These are phyloP conservation scores for Lutraria lutraria DNA, from an alignment of 2,888 invertebrate genomes.

Conservation along the genomic window DNA sequence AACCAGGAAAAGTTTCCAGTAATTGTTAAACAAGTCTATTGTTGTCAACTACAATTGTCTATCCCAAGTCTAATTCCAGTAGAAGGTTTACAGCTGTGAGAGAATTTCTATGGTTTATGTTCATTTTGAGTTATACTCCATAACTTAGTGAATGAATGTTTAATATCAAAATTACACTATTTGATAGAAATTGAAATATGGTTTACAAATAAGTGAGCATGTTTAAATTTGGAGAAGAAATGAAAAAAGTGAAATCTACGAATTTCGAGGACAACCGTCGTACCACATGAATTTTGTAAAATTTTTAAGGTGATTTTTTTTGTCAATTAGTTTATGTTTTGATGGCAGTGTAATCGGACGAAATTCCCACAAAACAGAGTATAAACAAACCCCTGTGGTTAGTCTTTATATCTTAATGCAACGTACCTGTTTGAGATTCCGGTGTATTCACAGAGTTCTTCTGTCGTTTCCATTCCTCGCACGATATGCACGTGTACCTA, in stretches of 20 bases:
- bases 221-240: too few species aligned
- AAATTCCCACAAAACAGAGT: not conserved
- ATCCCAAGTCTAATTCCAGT: not conserved
- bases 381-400: not conserved
- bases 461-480: constrained; percentile 61
- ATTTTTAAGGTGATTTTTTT: too few species aligned
- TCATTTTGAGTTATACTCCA: not conserved
- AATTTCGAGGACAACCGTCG: too few species aligned
- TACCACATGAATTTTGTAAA: not conserved
- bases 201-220: too few species aligned
- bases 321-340: too few species aligned
- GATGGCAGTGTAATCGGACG: not conserved
- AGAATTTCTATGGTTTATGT: not conserved
- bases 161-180: too few species aligned
- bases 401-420: too few species aligned
- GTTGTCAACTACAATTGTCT: not conserved
- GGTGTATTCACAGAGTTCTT: constrained; percentile 39
- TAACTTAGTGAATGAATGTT: too few species aligned
- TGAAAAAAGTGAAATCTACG: too few species aligned
- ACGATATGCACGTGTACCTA: constrained; percentile 78
- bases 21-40: not conserved
- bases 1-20: not conserved
- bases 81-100: not conserved
- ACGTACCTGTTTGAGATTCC: constrained; percentile 23
- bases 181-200: too few species aligned